Evolutionary conservation across 2,797 vertebrate species (phyloP).

Genomic region (Hippocampus kuda): DNA sequence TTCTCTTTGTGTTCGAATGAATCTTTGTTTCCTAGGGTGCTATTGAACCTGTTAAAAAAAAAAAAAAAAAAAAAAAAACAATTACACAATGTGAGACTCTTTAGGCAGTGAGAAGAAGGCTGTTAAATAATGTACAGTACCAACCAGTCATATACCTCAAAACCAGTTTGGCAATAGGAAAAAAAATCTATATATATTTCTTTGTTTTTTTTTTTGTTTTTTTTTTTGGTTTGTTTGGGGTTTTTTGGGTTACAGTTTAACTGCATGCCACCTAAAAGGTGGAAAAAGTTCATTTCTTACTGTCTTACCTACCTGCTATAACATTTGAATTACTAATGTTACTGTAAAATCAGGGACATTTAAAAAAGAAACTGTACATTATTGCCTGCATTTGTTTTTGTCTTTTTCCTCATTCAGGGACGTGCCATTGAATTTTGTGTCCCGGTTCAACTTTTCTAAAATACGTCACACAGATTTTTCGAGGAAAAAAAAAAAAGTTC

Average conservation of each 20-base stretch:
- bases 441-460: constrained; percentile 66
- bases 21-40: constrained; percentile 88
- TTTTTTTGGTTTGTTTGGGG: constrained; percentile 41
- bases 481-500: constrained; percentile 51
- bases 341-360: constrained; percentile 95
- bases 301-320: constrained; percentile 79
- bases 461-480: constrained; percentile 40
- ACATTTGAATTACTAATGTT: constrained; percentile 79
- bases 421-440: constrained; percentile 70
- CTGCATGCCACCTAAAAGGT: constrained; percentile 52
- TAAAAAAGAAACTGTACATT: constrained; percentile 76
- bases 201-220: constrained; percentile 34
- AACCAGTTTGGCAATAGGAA: constrained; percentile 95
- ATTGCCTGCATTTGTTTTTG: constrained; percentile 71
- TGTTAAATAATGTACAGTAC: constrained; percentile 86
- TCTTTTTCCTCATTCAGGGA: constrained; percentile 70
- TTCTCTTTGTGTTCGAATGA: constrained; percentile 65
- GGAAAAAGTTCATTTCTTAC: constrained; percentile 60
- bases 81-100: constrained; percentile 85
- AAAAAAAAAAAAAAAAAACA: constrained; percentile 47
- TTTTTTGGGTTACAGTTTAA: constrained; percentile 57
- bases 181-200: constrained; percentile 61
- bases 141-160: constrained; percentile 99
- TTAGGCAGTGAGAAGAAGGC: constrained; percentile 70
- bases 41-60: constrained; percentile 83